A percentile compares a stretch with the other conserved stretches of the same genome.
Conservation (phyloP, 2,888 invertebrate species). For the Achlya flavicornis region DNA sequence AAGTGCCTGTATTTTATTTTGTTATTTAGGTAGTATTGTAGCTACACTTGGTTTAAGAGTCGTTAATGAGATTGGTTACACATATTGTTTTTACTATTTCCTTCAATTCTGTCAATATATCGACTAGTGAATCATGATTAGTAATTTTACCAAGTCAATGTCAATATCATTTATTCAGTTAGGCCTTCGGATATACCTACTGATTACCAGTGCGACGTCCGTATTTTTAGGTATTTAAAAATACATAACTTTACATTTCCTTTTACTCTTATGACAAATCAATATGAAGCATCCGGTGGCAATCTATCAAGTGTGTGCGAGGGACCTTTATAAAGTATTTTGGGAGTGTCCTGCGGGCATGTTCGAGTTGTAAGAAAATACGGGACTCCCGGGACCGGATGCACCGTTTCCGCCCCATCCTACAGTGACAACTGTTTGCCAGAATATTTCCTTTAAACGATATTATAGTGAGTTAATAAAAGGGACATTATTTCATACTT, state of each 20-base stretch:
- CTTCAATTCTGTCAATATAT: background rate
- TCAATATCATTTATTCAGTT: background rate
- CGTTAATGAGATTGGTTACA: too few relatives aligned
- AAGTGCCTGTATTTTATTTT: conserved; percentile 7
- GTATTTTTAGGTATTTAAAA: background rate
- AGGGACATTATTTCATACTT: background rate
- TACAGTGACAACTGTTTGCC: conserved; percentile 48
- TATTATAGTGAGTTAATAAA: conserved; percentile 19
- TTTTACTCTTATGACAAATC: conserved; percentile 49
- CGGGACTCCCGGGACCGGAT: conserved; percentile 56
- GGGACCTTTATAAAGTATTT: conserved; percentile 64
- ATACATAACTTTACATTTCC: conserved; percentile 23
- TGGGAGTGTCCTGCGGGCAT: conserved; percentile 62
- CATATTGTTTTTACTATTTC: background rate
- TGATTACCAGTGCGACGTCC: too few relatives aligned
- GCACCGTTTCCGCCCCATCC: conserved; percentile 57
- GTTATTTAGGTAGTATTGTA: background rate
- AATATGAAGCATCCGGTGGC: conserved; percentile 66
- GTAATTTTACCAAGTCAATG: background rate
- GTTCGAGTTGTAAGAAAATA: conserved; percentile 59
- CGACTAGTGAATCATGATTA: too few relatives aligned
- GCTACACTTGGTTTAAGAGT: background rate
- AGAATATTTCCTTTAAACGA: conserved; percentile 32
- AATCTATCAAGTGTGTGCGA: conserved; percentile 63
- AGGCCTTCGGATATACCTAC: too few relatives aligned